These are phyloP conservation scores for Epinotia ramella DNA, from an alignment of 2,888 invertebrate species.

Conservation along the genomic window DNA sequence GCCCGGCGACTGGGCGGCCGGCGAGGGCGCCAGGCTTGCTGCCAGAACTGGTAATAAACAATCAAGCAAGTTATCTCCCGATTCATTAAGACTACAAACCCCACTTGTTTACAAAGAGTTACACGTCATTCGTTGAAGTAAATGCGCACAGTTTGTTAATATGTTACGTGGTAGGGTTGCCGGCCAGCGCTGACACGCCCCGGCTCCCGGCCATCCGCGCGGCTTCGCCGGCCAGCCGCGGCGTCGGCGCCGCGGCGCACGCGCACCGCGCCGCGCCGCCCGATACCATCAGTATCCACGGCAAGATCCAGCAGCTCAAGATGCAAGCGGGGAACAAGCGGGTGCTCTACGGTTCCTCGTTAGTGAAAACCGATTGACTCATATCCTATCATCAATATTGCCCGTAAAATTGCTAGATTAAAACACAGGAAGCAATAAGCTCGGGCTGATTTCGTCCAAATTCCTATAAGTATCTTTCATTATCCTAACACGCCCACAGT, in stretches of 20 bases:
- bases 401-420: too few relatives aligned
- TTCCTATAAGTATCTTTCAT: too few relatives aligned
- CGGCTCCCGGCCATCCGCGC: conserved; percentile 7
- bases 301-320: conserved; percentile 17
- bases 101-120: too few relatives aligned
- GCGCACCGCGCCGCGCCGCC: conserved; percentile 1
- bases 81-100: too few relatives aligned
- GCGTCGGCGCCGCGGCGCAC: not conserved
- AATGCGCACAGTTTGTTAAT: too few relatives aligned
- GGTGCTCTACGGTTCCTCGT: not conserved
- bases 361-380: not conserved
- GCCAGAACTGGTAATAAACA: conserved; percentile 4
- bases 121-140: too few relatives aligned
- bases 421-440: too few relatives aligned
- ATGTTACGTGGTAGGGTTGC: not conserved
- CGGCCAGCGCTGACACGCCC: not conserved
- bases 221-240: conserved; percentile 16
- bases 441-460: too few relatives aligned
- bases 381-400: too few relatives aligned
- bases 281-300: conserved; percentile 16
- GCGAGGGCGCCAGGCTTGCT: not conserved
- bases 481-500: too few relatives aligned
- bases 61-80: not conserved
- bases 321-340: not conserved
- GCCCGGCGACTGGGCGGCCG: not conserved